Percentiles rank a stretch among this genome's conserved stretches.
phyloP scores from a whole-genome alignment of 2,797 vertebrate species.

The Enoplosus armatus region DNA sequence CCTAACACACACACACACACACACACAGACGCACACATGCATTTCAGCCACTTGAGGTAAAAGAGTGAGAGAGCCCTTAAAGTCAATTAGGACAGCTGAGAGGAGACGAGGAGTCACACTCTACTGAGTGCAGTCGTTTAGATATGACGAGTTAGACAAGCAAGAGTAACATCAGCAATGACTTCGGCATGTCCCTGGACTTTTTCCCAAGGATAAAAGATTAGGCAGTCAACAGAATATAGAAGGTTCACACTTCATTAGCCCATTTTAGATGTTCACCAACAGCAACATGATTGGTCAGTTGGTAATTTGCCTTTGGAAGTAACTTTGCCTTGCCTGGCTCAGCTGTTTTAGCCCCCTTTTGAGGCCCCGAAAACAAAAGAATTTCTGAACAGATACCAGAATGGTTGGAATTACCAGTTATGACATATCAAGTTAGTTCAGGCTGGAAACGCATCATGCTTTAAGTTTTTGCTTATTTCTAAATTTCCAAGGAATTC shows the following conservation, averaged over 20 bases:
- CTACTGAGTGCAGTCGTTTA: slow-evolving; percentile 12
- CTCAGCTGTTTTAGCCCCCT: slow-evolving; percentile 5
- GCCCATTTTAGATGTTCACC: not conserved
- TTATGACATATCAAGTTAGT: slow-evolving; percentile 20
- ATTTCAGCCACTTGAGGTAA: slow-evolving; percentile 58
- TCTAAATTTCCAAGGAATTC: not conserved
- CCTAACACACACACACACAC: slow-evolving; percentile 57
- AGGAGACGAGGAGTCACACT: slow-evolving; percentile 56
- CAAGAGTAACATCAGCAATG: slow-evolving; percentile 2
- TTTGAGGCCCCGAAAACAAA: not conserved
- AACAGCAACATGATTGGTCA: slow-evolving; percentile 22
- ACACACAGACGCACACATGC: slow-evolving; percentile 34
- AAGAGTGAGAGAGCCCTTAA: slow-evolving; percentile 59
- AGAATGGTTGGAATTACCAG: not conserved
- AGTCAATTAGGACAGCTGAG: slow-evolving; percentile 68
- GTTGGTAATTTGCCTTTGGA: not conserved
- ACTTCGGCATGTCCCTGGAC: not conserved
- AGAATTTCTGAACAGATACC: slow-evolving; percentile 4
- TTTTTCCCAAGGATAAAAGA: not conserved
- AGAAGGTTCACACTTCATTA: not conserved
- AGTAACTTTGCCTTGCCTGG: not conserved
- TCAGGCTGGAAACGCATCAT: not conserved
- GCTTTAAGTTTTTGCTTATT: not conserved
- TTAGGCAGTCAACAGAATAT: not conserved
- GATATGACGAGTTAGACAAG: slow-evolving; percentile 18